Base-by-base conservation (phyloP, 2,113 vertebrate species). In the Passerina amoena region DNA sequence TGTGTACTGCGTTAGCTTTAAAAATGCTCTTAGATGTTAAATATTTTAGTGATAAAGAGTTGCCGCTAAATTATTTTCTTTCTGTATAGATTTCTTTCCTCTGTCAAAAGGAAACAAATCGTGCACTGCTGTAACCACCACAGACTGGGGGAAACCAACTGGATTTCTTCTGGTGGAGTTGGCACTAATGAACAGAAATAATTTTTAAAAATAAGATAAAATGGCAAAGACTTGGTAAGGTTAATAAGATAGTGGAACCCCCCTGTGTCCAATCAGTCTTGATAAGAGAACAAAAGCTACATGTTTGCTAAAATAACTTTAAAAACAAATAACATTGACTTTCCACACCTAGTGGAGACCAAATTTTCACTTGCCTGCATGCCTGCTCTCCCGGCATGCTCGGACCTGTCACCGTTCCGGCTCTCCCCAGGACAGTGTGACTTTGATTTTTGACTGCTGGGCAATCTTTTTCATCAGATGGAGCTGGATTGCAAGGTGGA, bases 381-480 rank as follows among this genome's bases (percentile, higher is more conserved):
- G 97, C 90, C 91, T 94, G 96, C 93, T 97, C 97, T 97, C 96
- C 95, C 70, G 94, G 96, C 98, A 96, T 95, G 98, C 96, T 95
- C 65, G 83, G 97, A 94, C 97, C 94, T 98, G 98, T 97, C 96
- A 95, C 97, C 35, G 92, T 92, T 95, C 96, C 45, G 65, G 38
- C 90, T 94, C 97, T 96, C 97, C 73, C 91, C 94, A 96, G 96
- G 96, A 97, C 95, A 80, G 95, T 92, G 95, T 92, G 96, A 97
- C 97, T 98, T 96, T 96, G 97, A 97, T 98, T 97, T 96, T 97
- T 97, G 96, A 98, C 98, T 98, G 98, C 97, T 96, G 97, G 97
- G 98, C 98, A 98, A 98, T 98, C 98, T 98, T 98, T 98, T 98
- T 98, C 97, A 98, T 98, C 97, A 97, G 98, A 98, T 97, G 97